These are phyloP conservation scores for Stichodactyla helianthus DNA, from an alignment of 64 coral and sea anemone genomes.

Conservation along the genomic window DNA sequence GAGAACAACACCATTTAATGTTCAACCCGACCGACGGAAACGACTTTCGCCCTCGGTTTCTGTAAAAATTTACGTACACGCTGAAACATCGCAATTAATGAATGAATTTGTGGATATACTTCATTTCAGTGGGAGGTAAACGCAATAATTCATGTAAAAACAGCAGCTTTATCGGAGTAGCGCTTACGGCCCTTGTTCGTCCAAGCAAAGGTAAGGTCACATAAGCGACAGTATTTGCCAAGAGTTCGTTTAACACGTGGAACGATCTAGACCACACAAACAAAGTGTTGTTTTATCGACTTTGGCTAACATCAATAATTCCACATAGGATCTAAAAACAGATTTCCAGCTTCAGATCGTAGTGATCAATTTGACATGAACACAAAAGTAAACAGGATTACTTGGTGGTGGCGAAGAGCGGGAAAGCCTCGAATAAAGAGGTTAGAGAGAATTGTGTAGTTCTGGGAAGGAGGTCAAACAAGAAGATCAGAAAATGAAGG, in stretches of 20 bases:
- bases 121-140: conserved; percentile 8
- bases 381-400: neutral
- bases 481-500: neutral
- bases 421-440: neutral
- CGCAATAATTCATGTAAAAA: neutral
- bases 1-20: conserved; percentile 13
- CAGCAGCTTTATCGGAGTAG: neutral
- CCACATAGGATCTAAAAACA: neutral
- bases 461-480: neutral
- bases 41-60: neutral
- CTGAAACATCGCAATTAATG: neutral
- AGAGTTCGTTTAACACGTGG: conserved; percentile 19
- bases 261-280: conserved; percentile 11
- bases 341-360: neutral
- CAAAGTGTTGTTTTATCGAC: neutral
- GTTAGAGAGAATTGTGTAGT: neutral
- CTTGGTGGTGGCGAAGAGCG: neutral
- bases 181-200: neutral
- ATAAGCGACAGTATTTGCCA: neutral
- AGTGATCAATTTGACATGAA: conserved; percentile 10
- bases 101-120: neutral
- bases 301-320: neutral
- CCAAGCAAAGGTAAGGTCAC: conserved; percentile 6
- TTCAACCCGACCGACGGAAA: neutral
- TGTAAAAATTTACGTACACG: neutral